These are phyloP conservation scores for Peromyscus melanophrys DNA, from an alignment of 2,797 vertebrate species.

Conservation along the genomic window DNA sequence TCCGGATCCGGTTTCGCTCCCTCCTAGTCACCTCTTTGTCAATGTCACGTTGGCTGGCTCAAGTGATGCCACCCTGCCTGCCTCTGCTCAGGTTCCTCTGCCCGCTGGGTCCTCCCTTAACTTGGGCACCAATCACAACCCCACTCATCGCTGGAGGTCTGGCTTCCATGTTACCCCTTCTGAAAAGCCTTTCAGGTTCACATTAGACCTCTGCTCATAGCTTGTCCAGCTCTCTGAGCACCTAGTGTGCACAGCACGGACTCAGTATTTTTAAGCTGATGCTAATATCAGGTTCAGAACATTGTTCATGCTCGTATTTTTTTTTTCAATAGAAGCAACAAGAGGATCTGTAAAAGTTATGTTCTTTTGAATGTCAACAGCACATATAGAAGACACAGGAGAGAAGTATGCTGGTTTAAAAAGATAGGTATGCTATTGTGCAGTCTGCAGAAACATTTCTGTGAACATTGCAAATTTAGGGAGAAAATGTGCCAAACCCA, in stretches of 20 bases:
- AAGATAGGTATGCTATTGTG: not conserved
- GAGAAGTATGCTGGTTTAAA: not conserved
- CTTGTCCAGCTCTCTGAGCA: not conserved
- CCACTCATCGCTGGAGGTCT: not conserved
- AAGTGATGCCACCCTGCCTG: not conserved
- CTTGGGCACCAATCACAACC: not conserved
- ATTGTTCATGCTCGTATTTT: constrained; percentile 15
- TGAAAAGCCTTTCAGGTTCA: constrained; percentile 15
- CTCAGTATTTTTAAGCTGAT: constrained; percentile 27
- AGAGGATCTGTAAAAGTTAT: constrained; percentile 18
- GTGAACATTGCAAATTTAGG: constrained; percentile 46
- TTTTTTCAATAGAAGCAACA: not conserved
- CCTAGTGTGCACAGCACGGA: not conserved
- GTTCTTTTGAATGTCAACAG: constrained; percentile 41
- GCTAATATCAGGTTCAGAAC: constrained; percentile 22
- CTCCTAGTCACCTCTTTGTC: constrained; percentile 22
- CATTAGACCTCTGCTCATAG: not conserved
- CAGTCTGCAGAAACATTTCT: constrained; percentile 27
- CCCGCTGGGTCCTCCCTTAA: not conserved
- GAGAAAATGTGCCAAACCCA: constrained; percentile 40
- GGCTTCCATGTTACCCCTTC: constrained; percentile 6
- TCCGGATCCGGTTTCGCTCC: not conserved
- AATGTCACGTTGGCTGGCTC: not conserved
- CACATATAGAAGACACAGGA: not conserved
- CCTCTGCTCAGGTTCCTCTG: not conserved